phyloP scores from a whole-genome alignment of 2,797 vertebrate species.

The Leptatherina wallacei region DNA sequence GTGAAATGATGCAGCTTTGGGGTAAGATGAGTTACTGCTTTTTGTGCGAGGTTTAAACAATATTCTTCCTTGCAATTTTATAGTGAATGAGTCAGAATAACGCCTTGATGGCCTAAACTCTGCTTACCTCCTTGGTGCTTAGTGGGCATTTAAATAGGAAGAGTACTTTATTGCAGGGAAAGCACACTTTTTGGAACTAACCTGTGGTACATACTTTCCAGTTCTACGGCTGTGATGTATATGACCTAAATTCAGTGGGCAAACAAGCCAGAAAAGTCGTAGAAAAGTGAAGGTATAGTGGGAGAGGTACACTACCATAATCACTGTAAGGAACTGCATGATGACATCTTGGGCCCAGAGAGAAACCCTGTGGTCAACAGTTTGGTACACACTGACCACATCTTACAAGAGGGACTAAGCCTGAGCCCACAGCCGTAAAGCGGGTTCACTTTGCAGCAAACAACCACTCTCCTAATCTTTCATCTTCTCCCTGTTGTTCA shows the following conservation, averaged over 20 bases:
- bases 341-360: slow-evolving; percentile 82
- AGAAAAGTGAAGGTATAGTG: slow-evolving; percentile 78
- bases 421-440: slow-evolving; percentile 78
- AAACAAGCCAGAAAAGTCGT: slow-evolving; percentile 74
- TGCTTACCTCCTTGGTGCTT: slow-evolving; percentile 44
- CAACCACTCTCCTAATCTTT: slow-evolving; percentile 76
- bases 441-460: slow-evolving; percentile 78
- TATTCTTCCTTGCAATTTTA: slow-evolving; percentile 50
- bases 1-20: slow-evolving; percentile 68
- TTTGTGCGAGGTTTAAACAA: slow-evolving; percentile 55
- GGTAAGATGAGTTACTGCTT: slow-evolving; percentile 65
- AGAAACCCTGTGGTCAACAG: slow-evolving; percentile 80
- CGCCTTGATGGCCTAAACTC: slow-evolving; percentile 39
- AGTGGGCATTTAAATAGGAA: slow-evolving; percentile 47
- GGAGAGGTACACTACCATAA: slow-evolving; percentile 83
- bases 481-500: slow-evolving; percentile 74
- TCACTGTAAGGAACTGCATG: slow-evolving; percentile 78
- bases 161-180: slow-evolving; percentile 65
- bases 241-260: slow-evolving; percentile 69
- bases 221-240: slow-evolving; percentile 66
- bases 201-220: slow-evolving; percentile 66
- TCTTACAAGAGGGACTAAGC: slow-evolving; percentile 79
- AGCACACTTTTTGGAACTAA: slow-evolving; percentile 70
- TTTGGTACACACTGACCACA: slow-evolving; percentile 82
- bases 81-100: slow-evolving; percentile 46